Percentiles rank a stretch among this genome's conserved stretches.
Conservation (phyloP, 53 echinoderm and acorn worm genomes). For the Zoroaster sp. region DNA sequence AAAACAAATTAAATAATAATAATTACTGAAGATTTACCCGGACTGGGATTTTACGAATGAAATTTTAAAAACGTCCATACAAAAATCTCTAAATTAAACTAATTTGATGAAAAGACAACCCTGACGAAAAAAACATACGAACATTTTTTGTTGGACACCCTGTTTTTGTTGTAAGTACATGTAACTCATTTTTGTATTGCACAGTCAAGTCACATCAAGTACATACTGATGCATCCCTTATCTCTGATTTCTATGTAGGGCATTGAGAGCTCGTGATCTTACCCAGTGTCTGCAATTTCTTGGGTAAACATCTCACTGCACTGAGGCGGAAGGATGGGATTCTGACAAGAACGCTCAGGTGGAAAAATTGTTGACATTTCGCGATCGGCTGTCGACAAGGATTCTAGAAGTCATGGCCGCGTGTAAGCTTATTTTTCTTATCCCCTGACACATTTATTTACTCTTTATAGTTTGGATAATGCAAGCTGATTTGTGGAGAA, state of each 20-base stretch:
- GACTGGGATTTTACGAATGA: too few species aligned
- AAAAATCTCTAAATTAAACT: too few species aligned
- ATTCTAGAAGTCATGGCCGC: not conserved
- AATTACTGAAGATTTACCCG: too few species aligned
- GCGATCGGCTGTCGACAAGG: not conserved
- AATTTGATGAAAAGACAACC: too few species aligned
- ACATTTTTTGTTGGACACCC: too few species aligned
- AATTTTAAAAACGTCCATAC: too few species aligned
- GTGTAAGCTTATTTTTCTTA: not conserved
- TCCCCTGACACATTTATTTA: not conserved
- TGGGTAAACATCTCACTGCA: not conserved
- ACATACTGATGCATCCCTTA: too few species aligned
- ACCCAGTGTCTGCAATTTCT: not conserved
- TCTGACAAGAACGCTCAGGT: not conserved
- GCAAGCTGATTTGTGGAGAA: not conserved
- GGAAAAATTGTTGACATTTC: constrained; percentile 33
- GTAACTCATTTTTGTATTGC: too few species aligned
- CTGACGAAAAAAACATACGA: too few species aligned
- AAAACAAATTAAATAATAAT: too few species aligned
- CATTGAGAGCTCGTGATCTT: not conserved
- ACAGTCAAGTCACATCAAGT: too few species aligned
- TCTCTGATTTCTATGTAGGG: not conserved
- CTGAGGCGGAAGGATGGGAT: not conserved
- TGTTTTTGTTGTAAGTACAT: too few species aligned
- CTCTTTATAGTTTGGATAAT: constrained; percentile 10